Evolutionary conservation across 64 coral and sea anemone species (phyloP).

Genomic region (Astreopora myriophthalma): DNA sequence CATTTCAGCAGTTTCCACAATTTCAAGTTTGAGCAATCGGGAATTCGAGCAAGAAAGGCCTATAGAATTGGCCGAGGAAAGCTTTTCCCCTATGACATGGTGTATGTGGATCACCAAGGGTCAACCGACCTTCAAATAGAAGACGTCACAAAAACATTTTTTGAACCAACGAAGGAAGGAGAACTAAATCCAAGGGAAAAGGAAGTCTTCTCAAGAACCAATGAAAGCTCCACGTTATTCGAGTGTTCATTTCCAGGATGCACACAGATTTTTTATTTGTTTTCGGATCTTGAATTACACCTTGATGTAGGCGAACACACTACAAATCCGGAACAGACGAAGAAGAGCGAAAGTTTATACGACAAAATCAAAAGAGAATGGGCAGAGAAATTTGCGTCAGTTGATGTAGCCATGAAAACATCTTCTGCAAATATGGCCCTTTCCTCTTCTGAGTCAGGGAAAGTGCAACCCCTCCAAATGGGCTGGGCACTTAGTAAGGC

Average conservation of each 20-base stretch:
- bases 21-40: constrained; percentile 27
- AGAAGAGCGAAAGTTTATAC: neutral
- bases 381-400: constrained; percentile 51
- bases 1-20: constrained; percentile 56
- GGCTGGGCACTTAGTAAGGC: constrained; percentile 42
- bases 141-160: constrained; percentile 3
- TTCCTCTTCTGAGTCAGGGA: neutral
- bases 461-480: constrained; percentile 18
- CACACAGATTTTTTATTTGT: constrained; percentile 2
- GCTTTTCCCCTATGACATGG: constrained; percentile 35
- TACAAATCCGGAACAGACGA: neutral
- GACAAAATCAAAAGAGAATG: constrained; percentile 44
- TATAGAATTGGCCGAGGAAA: constrained; percentile 56
- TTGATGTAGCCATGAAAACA: constrained; percentile 21
- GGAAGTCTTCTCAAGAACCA: neutral
- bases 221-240: neutral
- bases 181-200: neutral
- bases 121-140: constrained; percentile 41
- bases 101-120: constrained; percentile 53
- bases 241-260: constrained; percentile 36
- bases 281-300: constrained; percentile 43
- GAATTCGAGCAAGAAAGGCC: constrained; percentile 17
- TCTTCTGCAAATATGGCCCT: neutral
- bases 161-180: constrained; percentile 2
- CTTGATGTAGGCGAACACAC: constrained; percentile 56